Evolutionary conservation across 2,888 invertebrate species (phyloP), one percentile per base, ranked within the genome.

Genomic region (Troglohyphantes excavatus): DNA sequence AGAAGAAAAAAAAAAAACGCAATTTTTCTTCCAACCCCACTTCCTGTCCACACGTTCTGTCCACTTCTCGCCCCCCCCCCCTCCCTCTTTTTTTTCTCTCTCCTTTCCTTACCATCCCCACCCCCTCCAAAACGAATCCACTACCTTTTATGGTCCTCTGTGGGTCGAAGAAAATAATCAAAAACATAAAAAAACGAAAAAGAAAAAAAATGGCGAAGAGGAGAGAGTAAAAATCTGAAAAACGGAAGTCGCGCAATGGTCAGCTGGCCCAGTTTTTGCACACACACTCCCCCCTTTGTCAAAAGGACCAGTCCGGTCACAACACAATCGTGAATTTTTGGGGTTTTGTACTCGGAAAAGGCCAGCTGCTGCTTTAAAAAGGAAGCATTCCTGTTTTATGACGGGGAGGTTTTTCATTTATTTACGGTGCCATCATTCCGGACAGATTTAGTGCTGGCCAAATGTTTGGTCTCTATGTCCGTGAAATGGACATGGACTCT

Each of bases 181-280:
- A 46, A 43, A 59, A 61, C 2, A n/a, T 21, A 46, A 39, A 39
- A 72, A 72, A 63, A 43, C n/a, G n/a, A n/a, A n/a, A n/a, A n/a
- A n/a, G n/a, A n/a, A 53, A 21, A 46, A 26, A 59, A 70, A 59
- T 33, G 11, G n/a, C 33, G 9, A 33, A 33, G 33, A 33, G 33
- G 33, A 9, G 68, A 83, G 46, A 63, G 67, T 61, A 72, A 78
- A 78, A 86, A 67, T 67, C 67, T 73, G 82, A 53, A n/a, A n/a
- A 53, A 76, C 82, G 88, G 88, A 89, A 76, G 59, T 75, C 88
- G 76, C 75, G 43, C 82, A 83, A 27, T 76, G 88, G 88, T 88
- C 88, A 89, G 88, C 87, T 87, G 81, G 53, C 53, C 53, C 53
- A 53, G 53, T 53, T 53, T 53, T 17, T 70, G n/a, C 27, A 61